A percentile compares a stretch with the other conserved stretches of the same genome.
Evolutionary conservation across 2,888 invertebrate species (phyloP).

Genomic region (Steinernema hermaphroditum): DNA sequence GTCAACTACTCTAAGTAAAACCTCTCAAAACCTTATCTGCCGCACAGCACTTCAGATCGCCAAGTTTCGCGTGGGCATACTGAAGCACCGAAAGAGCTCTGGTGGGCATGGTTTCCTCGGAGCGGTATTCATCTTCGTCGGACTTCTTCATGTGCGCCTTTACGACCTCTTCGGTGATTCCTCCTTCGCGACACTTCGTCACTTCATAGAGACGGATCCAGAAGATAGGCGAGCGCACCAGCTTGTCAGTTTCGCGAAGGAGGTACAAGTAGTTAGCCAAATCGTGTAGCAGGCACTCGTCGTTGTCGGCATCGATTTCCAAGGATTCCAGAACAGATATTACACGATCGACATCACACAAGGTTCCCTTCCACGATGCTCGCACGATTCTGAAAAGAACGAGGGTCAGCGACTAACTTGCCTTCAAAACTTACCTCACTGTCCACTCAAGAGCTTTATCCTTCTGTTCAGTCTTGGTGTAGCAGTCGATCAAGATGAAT

Average conservation of each 20-base stretch:
- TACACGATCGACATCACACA: background rate
- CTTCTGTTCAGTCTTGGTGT: background rate
- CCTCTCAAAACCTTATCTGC: background rate
- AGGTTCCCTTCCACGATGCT: background rate
- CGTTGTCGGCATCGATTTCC: background rate
- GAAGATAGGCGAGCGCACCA: background rate
- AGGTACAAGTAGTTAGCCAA: constrained; percentile 8
- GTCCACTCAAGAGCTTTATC: background rate
- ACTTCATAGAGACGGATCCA: constrained; percentile 10
- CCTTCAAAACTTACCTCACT: background rate
- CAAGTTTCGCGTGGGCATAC: constrained; percentile 17
- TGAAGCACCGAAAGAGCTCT: constrained; percentile 12
- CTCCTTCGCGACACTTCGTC: constrained; percentile 1
- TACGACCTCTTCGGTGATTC: constrained; percentile 1
- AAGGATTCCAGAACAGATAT: background rate
- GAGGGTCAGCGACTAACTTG: background rate
- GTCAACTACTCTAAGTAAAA: background rate
- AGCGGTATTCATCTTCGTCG: background rate
- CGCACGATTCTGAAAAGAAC: background rate
- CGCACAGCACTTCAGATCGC: background rate
- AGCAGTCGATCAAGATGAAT: background rate
- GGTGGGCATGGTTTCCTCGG: background rate
- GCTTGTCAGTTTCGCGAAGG: background rate
- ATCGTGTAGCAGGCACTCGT: background rate
- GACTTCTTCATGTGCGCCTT: background rate